Percentiles rank a stretch among this genome's conserved stretches.
These are phyloP conservation scores for Philypnodon macrostomus DNA, from an alignment of 2,797 vertebrate genomes.

Conservation along the genomic window DNA sequence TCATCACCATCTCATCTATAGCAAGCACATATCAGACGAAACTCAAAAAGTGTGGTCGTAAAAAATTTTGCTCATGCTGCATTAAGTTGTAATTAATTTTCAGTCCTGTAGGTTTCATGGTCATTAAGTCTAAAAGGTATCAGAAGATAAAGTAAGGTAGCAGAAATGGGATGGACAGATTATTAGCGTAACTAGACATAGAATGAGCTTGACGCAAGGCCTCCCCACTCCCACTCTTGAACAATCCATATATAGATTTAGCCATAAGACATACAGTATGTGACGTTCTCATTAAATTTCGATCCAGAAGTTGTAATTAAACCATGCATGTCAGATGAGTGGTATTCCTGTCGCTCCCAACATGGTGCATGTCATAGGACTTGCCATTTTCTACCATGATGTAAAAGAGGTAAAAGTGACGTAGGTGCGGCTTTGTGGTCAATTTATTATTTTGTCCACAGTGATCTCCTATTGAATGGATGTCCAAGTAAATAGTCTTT, in stretches of 20 bases:
- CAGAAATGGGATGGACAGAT: no score
- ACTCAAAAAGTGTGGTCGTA: background rate
- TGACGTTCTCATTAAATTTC: slow-evolving; percentile 2
- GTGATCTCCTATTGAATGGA: no score
- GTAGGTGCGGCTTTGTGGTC: no score
- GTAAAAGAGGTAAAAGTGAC: no score
- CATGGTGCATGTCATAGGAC: no score
- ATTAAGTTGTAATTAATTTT: slow-evolving; percentile 28
- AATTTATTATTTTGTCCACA: no score
- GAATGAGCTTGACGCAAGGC: no score
- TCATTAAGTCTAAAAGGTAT: background rate
- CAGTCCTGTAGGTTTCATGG: slow-evolving; percentile 1
- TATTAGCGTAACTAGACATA: no score
- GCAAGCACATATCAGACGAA: slow-evolving; percentile 28
- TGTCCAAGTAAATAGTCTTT: no score
- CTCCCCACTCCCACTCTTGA: background rate
- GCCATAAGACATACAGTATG: background rate
- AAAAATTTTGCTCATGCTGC: slow-evolving; percentile 28
- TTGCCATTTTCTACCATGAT: no score
- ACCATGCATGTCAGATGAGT: no score
- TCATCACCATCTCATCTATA: slow-evolving; percentile 29
- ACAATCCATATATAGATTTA: background rate
- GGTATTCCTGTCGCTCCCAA: background rate
- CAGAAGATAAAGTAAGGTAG: no score
- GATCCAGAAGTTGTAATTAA: slow-evolving; percentile 2